Base-by-base conservation (phyloP, 1,140 invertebrate genomes). In the Bombus difficillimus region DNA sequence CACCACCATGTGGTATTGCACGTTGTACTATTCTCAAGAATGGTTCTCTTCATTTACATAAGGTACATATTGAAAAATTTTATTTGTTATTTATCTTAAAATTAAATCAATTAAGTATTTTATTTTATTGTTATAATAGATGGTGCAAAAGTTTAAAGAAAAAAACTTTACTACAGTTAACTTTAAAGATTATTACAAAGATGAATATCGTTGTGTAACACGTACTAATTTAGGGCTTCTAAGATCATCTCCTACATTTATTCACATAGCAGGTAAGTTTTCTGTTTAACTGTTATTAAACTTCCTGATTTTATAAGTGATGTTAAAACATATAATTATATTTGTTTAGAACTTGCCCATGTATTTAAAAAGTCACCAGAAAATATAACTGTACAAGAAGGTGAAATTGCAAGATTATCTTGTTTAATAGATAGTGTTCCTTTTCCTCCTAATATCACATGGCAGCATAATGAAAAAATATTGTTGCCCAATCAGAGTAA, bases 351-450 rank as follows among this genome's bases (percentile, higher is more conserved):
- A 89, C 90, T 96, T 83, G 92, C 94, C 76, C 93, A 95, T 85
- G 91, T 92, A 76, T 96, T 96, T 91, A 93, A 94, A 86, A 90
- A 95, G 87, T 93, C 94, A 71, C 95, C 96, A 80, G 91, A 93
- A 86, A 93, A 96, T 86, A 88, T 93, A 86, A 95, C 92, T 64
- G 93, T 95, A 83, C 92, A 93, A 87, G 95, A 95, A 92, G 96
- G 95, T 39, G 95, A 96, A 91, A 90, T 95, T 69, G 94, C 94
- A 76, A 93, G 95, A 92, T 94, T 96, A 47, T 93, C 93, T 90
- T 96, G 96, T 93, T 94, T 95, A 88, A 96, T 96, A 88, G 94
- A 95, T 86, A 96, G 96, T 91, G 91, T 96, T 93, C 96, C 96
- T 91, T 95, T 92, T 80, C 93, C 93, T 90, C 92, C 96, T 78